Conservation (phyloP, 2,888 invertebrate genomes). For the Colletes collaris region DNA sequence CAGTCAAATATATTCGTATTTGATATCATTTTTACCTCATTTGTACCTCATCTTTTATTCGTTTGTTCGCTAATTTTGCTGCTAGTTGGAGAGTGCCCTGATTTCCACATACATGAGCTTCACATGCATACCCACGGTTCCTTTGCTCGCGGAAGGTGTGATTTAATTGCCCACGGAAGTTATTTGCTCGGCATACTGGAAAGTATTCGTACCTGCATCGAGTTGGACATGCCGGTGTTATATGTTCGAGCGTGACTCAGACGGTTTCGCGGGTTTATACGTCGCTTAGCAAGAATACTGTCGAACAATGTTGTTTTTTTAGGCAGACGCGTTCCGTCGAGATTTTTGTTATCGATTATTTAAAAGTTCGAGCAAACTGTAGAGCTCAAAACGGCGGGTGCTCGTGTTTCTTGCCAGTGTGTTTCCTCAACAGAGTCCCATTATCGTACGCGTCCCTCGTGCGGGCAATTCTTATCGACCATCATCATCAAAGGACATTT, state of each 20-base stretch:
- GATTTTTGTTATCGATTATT: background rate
- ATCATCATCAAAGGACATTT: background rate
- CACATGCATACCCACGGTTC: too few relatives aligned
- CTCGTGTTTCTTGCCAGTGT: slow-evolving; percentile 34
- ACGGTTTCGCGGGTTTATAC: slow-evolving; percentile 7
- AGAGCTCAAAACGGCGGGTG: slow-evolving; percentile 44
- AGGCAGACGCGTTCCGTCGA: background rate
- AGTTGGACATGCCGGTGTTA: background rate
- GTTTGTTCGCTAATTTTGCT: too few relatives aligned
- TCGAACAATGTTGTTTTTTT: background rate
- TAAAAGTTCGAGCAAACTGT: background rate
- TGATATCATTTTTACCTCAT: too few relatives aligned
- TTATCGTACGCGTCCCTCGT: slow-evolving; percentile 28
- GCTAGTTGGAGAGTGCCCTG: too few relatives aligned
- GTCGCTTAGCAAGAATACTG: background rate
- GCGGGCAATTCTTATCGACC: slow-evolving; percentile 38
- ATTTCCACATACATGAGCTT: too few relatives aligned
- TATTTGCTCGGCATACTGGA: too few relatives aligned
- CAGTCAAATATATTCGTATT: too few relatives aligned
- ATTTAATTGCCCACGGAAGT: too few relatives aligned
- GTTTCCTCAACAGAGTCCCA: slow-evolving; percentile 12
- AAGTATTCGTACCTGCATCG: too few relatives aligned
- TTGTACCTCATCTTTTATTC: too few relatives aligned
- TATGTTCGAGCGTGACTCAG: background rate
- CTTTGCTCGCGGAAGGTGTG: too few relatives aligned